Evolutionary conservation across 2,888 invertebrate species (phyloP).

Genomic region (Vesta saturnalis): DNA sequence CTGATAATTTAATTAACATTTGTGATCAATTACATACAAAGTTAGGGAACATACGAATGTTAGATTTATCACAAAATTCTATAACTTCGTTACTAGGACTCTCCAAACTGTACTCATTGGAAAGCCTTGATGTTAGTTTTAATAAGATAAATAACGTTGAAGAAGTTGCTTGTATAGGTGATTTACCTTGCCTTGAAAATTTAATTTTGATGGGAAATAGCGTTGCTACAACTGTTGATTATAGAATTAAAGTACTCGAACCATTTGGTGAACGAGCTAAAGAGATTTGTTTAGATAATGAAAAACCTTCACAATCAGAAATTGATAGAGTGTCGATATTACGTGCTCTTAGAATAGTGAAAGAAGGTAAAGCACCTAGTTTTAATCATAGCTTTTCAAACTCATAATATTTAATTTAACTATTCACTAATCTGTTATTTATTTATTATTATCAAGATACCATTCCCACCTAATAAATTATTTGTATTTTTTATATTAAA

Average conservation of each 20-base stretch:
- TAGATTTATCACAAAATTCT: conserved; percentile 87
- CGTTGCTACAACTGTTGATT: conserved; percentile 87
- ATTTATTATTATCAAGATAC: not conserved
- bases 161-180: conserved; percentile 82
- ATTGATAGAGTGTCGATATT: conserved; percentile 91
- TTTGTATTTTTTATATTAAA: too few relatives aligned
- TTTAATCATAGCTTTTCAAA: conserved; percentile 52
- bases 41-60: conserved; percentile 86
- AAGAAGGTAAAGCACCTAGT: conserved; percentile 70
- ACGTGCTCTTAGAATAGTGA: conserved; percentile 84
- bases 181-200: conserved; percentile 86
- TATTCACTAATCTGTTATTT: not conserved
- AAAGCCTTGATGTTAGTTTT: conserved; percentile 85
- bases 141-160: conserved; percentile 84
- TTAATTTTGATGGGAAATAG: conserved; percentile 91
- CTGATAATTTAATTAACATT: conserved; percentile 78
- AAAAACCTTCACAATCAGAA: conserved; percentile 86
- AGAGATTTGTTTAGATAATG: conserved; percentile 89
- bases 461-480: not conserved
- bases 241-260: conserved; percentile 88
- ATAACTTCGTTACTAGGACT: conserved; percentile 78
- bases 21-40: conserved; percentile 84
- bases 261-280: conserved; percentile 85
- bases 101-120: conserved; percentile 85
- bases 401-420: not conserved